These are phyloP conservation scores for Nemotelus pantherinus DNA, from an alignment of 2,888 invertebrate genomes.

Conservation along the genomic window DNA sequence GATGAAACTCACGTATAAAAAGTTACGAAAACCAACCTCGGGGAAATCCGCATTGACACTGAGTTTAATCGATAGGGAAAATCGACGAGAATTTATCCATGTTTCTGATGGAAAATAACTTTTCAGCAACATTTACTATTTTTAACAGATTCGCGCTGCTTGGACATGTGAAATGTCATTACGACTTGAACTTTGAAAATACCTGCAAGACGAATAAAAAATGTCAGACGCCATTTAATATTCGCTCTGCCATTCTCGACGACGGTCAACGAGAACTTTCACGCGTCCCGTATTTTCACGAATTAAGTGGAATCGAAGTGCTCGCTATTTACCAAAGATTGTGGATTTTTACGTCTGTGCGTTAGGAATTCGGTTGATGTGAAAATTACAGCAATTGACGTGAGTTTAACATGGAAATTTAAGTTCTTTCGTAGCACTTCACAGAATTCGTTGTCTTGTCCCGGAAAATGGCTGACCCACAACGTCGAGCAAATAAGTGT, in stretches of 20 bases:
- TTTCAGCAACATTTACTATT: too few relatives aligned
- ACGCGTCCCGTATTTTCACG: conserved; percentile 41
- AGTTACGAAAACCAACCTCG: conserved; percentile 22
- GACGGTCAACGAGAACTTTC: conserved; percentile 26
- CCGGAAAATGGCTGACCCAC: conserved; percentile 78
- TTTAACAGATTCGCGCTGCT: too few relatives aligned
- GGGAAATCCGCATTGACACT: conserved; percentile 23
- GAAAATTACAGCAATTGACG: conserved; percentile 65
- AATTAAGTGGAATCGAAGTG: conserved; percentile 51
- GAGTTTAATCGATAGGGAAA: conserved; percentile 14
- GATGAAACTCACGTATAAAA: conserved; percentile 41
- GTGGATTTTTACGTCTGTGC: conserved; percentile 43
- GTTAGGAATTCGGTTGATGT: conserved; percentile 59
- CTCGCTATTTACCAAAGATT: conserved; percentile 61
- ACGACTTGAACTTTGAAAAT: conserved; percentile 3
- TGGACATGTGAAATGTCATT: conserved; percentile 26
- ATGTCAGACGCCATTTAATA: conserved; percentile 49
- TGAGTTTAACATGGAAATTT: conserved; percentile 65
- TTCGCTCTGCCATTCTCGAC: conserved; percentile 37
- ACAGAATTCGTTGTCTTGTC: conserved; percentile 73
- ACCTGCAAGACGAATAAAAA: conserved; percentile 36
- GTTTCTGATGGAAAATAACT: background rate
- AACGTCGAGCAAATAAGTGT: conserved; percentile 69
- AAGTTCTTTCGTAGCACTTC: conserved; percentile 67
- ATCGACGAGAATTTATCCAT: background rate